phyloP scores from a whole-genome alignment of 2,797 vertebrate species.

The Gymnothorax javanicus region DNA sequence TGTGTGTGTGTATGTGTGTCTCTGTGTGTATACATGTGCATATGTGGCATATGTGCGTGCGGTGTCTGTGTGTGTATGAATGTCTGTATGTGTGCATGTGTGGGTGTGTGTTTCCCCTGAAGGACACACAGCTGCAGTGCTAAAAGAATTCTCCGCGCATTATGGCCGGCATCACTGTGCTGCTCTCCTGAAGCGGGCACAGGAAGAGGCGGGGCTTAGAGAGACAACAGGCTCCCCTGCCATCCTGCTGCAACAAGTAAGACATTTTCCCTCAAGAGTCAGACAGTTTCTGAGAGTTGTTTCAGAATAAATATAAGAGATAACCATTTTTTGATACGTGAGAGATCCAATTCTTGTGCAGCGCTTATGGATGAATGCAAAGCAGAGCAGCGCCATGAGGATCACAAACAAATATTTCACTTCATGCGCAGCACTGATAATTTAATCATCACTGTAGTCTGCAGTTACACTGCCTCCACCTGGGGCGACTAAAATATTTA shows the following conservation, averaged over 20 bases:
- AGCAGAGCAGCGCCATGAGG: not conserved
- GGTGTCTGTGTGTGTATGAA: too few relatives aligned
- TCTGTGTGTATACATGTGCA: not conserved
- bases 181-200: conserved; percentile 37
- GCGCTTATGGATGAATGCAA: not conserved
- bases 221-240: conserved; percentile 27
- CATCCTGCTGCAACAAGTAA: conserved; percentile 51
- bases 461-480: too few relatives aligned
- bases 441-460: not conserved
- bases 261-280: not conserved
- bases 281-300: too few relatives aligned
- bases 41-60: too few relatives aligned
- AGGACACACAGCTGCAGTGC: conserved; percentile 42
- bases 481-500: too few relatives aligned
- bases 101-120: not conserved
- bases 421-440: not conserved
- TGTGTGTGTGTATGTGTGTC: not conserved
- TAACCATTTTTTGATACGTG: not conserved
- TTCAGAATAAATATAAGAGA: not conserved
- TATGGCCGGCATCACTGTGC: conserved; percentile 48
- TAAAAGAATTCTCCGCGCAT: conserved; percentile 48
- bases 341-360: not conserved
- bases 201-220: conserved; percentile 41
- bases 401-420: not conserved
- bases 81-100: too few relatives aligned